Evolutionary conservation across 2,113 vertebrate species (phyloP).

Genomic region (Otis tarda): DNA sequence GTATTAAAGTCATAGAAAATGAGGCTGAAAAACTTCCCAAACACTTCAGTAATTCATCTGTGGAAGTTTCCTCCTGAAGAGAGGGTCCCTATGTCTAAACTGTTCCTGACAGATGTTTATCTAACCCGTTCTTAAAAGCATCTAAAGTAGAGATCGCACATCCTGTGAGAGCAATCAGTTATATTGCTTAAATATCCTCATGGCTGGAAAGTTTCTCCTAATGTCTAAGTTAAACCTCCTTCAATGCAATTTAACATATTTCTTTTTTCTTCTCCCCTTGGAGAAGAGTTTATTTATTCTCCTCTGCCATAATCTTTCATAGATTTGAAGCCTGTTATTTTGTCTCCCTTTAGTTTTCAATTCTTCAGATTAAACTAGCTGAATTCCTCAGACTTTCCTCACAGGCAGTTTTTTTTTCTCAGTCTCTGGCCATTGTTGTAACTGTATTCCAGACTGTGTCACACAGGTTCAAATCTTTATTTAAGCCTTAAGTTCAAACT

Average conservation of each 20-base stretch:
- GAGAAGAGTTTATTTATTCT: background rate
- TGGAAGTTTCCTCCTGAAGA: background rate
- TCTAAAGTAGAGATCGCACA: background rate
- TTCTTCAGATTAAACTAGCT: background rate
- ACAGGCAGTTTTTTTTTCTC: background rate
- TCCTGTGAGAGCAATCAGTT: background rate
- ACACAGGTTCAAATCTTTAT: background rate
- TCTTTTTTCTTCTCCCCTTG: background rate
- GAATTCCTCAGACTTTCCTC: background rate
- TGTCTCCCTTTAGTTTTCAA: background rate
- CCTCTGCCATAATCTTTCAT: background rate
- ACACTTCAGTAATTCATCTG: background rate
- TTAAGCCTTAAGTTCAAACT: background rate
- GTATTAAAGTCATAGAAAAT: background rate
- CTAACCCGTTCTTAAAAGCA: slow-evolving; percentile 22
- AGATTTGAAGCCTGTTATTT: background rate
- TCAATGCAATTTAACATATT: background rate
- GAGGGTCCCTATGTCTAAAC: background rate
- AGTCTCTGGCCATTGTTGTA: background rate
- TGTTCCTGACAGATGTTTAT: slow-evolving; percentile 35
- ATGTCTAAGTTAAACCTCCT: background rate
- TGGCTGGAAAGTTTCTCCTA: background rate
- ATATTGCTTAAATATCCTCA: background rate
- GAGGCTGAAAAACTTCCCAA: background rate
- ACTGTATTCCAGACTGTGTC: background rate